Evolutionary conservation across 2,797 vertebrate species (phyloP).

Genomic region (Neopelma chrysocephalum): DNA sequence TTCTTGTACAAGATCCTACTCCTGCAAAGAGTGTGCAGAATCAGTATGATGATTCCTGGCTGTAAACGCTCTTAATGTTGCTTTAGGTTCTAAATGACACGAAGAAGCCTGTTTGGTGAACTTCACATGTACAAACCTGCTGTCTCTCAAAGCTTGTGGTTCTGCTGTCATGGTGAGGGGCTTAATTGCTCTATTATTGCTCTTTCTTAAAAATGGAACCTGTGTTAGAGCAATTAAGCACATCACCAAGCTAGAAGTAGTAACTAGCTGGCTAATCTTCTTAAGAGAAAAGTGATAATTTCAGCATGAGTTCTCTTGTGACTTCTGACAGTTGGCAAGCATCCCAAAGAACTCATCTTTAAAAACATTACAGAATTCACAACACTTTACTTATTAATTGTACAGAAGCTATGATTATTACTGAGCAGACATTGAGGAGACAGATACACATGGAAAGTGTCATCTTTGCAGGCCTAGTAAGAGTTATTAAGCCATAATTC

Average conservation of each 20-base stretch:
- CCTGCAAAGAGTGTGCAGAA: not conserved
- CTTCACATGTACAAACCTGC: not conserved
- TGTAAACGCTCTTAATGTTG: not conserved
- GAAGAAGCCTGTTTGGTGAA: not conserved
- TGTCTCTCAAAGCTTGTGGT: not conserved
- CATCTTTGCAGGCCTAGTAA: not conserved
- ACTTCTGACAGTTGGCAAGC: not conserved
- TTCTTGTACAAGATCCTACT: not conserved
- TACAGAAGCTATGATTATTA: not conserved
- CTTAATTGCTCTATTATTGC: not conserved
- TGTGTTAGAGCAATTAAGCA: not conserved
- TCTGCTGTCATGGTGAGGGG: not conserved
- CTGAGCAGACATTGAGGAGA: constrained; percentile 1
- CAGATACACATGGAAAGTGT: not conserved
- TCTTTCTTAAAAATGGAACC: not conserved
- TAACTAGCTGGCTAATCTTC: not conserved
- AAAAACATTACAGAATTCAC: not conserved
- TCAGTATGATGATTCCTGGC: not conserved
- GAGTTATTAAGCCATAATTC: not conserved
- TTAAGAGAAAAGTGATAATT: not conserved
- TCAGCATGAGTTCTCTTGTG: not conserved
- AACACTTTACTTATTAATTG: constrained; percentile 9
- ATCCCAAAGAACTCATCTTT: not conserved
- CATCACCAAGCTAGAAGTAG: not conserved
- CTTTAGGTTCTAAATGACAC: not conserved